Conservation (phyloP, 2,888 invertebrate species). For the Mechanitis mazaeus region DNA sequence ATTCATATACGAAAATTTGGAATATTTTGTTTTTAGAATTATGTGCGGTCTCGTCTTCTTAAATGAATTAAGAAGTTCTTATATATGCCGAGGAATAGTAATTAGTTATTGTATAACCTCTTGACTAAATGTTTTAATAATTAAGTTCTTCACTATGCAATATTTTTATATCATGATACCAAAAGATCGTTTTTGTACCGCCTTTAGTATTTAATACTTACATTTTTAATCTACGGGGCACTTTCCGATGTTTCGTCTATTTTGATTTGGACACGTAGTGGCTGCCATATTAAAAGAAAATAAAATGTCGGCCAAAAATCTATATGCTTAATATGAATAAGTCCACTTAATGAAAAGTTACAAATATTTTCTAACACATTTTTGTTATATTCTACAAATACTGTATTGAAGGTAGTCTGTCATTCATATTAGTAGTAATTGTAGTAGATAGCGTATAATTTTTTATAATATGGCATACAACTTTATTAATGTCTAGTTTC, state of each 20-base stretch:
- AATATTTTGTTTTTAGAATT: not conserved
- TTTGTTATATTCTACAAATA: not conserved
- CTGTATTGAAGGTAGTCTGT: not conserved
- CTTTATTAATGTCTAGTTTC: constrained; percentile 34
- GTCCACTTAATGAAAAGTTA: too few species aligned
- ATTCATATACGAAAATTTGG: not conserved
- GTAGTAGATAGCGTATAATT: constrained; percentile 31
- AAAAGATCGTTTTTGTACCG: constrained; percentile 53
- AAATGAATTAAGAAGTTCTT: not conserved
- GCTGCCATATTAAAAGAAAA: not conserved
- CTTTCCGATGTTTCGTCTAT: not conserved
- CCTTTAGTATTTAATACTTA: constrained; percentile 40
- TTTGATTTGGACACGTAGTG: not conserved
- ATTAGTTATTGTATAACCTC: not conserved
- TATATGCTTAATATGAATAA: too few species aligned
- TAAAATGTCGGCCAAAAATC: too few species aligned
- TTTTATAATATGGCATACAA: constrained; percentile 26
- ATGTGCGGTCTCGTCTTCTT: constrained; percentile 2
- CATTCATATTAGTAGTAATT: constrained; percentile 18
- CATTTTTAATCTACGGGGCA: not conserved
- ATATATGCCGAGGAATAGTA: constrained; percentile 5
- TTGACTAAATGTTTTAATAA: not conserved
- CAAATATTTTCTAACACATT: constrained; percentile 3
- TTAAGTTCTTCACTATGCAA: constrained; percentile 3
- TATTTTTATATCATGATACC: constrained; percentile 39